A percentile compares a stretch with the other conserved stretches of the same genome.
These are phyloP conservation scores for Emesis furor DNA, from an alignment of 2,888 invertebrate species.

Conservation along the genomic window DNA sequence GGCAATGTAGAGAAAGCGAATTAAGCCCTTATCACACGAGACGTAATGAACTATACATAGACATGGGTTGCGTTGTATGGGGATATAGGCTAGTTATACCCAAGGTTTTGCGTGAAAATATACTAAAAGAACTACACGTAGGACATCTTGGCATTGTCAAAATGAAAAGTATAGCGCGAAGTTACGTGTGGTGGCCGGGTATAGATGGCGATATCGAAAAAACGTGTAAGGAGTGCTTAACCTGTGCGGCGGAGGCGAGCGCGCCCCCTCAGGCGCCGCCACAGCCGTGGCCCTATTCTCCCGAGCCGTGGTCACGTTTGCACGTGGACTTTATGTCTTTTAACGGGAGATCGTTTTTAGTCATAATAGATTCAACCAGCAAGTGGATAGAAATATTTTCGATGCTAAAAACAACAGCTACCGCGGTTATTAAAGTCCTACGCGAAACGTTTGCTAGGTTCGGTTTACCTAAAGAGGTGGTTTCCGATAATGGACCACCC, in stretches of 20 bases:
- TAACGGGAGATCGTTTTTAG: not conserved
- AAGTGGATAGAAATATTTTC: too few relatives aligned
- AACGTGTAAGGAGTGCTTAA: slow-evolving; percentile 45
- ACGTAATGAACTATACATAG: too few relatives aligned
- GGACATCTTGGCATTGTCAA: slow-evolving; percentile 66
- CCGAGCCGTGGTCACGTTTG: slow-evolving; percentile 58
- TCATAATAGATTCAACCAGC: too few relatives aligned
- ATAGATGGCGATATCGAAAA: slow-evolving; percentile 68
- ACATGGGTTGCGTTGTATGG: too few relatives aligned
- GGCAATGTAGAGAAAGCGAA: not conserved
- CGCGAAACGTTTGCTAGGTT: not conserved
- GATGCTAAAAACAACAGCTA: too few relatives aligned
- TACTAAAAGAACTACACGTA: not conserved
- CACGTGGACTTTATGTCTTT: slow-evolving; percentile 65
- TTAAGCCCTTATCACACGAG: too few relatives aligned
- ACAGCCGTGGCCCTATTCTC: slow-evolving; percentile 54
- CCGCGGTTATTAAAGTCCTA: too few relatives aligned
- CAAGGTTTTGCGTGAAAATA: not conserved
- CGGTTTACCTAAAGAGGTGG: not conserved
- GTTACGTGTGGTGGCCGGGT: slow-evolving; percentile 70
- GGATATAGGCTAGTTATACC: too few relatives aligned
- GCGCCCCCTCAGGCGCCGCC: slow-evolving; percentile 50
- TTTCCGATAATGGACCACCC: not conserved
- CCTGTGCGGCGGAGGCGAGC: slow-evolving; percentile 34
- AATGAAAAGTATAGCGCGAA: slow-evolving; percentile 68